Conservation (phyloP, 2,888 invertebrate genomes). For the Azorinus chamasolen region DNA sequence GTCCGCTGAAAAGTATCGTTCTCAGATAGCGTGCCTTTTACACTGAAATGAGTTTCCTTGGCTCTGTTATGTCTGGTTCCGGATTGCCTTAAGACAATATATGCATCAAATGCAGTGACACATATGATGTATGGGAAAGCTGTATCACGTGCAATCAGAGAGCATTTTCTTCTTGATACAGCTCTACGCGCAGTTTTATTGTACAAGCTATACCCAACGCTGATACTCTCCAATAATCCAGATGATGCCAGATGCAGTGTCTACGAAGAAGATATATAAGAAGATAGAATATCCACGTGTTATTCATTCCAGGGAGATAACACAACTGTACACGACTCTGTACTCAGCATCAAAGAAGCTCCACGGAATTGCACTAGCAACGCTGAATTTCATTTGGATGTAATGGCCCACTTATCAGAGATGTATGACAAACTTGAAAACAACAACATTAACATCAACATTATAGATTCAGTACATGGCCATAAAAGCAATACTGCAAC, state of each 20-base stretch:
- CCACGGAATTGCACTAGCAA: too few species aligned
- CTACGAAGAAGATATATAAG: background rate
- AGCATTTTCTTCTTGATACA: conserved; percentile 64
- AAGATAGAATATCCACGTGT: too few species aligned
- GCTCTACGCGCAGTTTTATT: conserved; percentile 34
- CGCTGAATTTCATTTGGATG: too few species aligned
- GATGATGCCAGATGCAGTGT: background rate
- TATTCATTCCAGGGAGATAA: too few species aligned
- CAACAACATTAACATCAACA: conserved; percentile 15
- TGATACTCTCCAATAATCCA: background rate
- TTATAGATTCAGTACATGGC: conserved; percentile 43
- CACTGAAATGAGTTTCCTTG: too few species aligned
- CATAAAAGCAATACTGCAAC: conserved; percentile 28
- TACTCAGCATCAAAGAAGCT: too few species aligned
- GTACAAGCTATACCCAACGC: conserved; percentile 8
- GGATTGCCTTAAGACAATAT: conserved; percentile 71
- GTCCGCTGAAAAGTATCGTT: conserved; percentile 41
- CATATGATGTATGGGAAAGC: conserved; percentile 73
- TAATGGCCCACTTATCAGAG: too few species aligned
- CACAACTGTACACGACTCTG: too few species aligned
- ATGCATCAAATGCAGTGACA: conserved; percentile 66
- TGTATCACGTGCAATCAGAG: conserved; percentile 61
- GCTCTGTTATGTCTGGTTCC: conserved; percentile 64
- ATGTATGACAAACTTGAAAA: too few species aligned
- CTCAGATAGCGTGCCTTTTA: conserved; percentile 66